Base-by-base conservation (phyloP, 2,113 vertebrate species). In the Paramisgurnus dabryanus region DNA sequence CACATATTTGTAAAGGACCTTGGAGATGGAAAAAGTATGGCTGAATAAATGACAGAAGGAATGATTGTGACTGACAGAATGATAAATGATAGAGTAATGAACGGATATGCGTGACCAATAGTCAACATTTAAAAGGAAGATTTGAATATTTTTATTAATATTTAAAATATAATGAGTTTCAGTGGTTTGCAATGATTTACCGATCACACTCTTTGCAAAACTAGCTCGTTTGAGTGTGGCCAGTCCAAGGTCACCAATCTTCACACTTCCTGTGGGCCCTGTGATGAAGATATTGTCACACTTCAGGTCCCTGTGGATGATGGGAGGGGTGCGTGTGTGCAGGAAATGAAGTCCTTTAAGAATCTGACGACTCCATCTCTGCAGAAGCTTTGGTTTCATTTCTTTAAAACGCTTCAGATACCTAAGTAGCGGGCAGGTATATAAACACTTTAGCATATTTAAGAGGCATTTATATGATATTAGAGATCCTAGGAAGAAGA, bases 221-320 rank as follows among this genome's bases (percentile, higher is more conserved):
- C 97, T 98, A 79, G 98, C 97, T 47, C 97, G 89, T 86, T 99
- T 99, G 68, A 99, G 95, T 0, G 97, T 99, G 89, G 98, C 98
- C 83, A 99, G 90, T 2, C 98, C 98, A 80, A 99, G 91, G 87
- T 99, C 98, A 0, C 98, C 98, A 0, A 99, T 99, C 90, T 99
- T 99, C 65, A 99, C 97, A 0, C 96, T 98, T 84, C 97, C 98
- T 0, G 95, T 98, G 84, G 97, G 97, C 18, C 98, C 98, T 0
- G 98, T 99, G 92, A 99, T 99, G 92, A 99, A 99, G 90, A 99
- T 97, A 86, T 99, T 99, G 94, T 99, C 98, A 0, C 98, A 99
- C 89, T 99, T 99, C 88, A 99, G 94, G 88, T 99, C 98, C 0
- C 98, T 93, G 86, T 99, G 98, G 88, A 99, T 96, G 90, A 99